Evolutionary conservation across 2,797 vertebrate species (phyloP).

Genomic region (Lycodopsis pacificus): DNA sequence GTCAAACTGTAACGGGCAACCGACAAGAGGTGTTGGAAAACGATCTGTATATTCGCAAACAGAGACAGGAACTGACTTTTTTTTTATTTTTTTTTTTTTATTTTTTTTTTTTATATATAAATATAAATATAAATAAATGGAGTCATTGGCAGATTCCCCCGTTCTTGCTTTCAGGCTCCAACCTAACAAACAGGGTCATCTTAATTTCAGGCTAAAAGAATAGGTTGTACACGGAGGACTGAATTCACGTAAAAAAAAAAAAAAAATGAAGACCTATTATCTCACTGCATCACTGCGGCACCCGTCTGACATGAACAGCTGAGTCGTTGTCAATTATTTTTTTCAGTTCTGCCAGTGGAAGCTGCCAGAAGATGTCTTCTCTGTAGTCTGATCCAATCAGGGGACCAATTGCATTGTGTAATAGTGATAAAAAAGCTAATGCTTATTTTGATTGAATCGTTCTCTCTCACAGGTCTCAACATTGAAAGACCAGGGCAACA

Average conservation of each 20-base stretch:
- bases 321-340: slow-evolving; percentile 18
- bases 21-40: background rate
- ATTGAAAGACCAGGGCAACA: slow-evolving; percentile 95
- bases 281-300: background rate
- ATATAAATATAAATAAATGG: too few species aligned
- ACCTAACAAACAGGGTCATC: background rate
- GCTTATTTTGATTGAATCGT: slow-evolving; percentile 4
- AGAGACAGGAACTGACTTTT: background rate
- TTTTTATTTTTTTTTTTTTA: too few species aligned
- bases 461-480: slow-evolving; percentile 86
- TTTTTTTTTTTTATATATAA: too few species aligned
- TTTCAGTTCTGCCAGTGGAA: slow-evolving; percentile 23
- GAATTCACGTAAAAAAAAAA: background rate
- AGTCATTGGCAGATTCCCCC: background rate
- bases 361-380: slow-evolving; percentile 28
- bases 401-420: slow-evolving; percentile 3
- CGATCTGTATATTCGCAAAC: background rate
- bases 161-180: background rate
- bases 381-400: background rate
- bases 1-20: background rate
- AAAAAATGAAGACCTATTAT: background rate
- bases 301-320: slow-evolving; percentile 55
- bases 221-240: background rate
- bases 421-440: background rate
- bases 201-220: background rate